Evolutionary conservation across 2,888 invertebrate species (phyloP).

Genomic region (Drosophila koepferae): DNA sequence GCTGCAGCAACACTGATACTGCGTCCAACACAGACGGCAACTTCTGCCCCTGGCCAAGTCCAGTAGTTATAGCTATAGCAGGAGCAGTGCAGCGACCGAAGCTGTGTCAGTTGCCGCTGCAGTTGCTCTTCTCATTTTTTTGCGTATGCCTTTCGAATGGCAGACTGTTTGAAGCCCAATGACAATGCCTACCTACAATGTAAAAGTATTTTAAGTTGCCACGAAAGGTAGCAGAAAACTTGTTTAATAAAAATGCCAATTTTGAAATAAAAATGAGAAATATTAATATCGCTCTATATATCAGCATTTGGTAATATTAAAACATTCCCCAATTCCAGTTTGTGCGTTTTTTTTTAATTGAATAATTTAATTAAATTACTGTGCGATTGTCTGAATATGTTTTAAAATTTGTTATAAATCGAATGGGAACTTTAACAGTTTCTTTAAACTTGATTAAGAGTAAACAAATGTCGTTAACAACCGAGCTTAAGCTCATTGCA

Average conservation of each 20-base stretch:
- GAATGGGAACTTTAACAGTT: not conserved
- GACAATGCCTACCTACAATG: not conserved
- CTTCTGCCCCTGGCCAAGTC: not conserved
- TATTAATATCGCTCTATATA: too few relatives aligned
- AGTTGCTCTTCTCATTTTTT: constrained; percentile 27
- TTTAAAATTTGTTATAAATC: too few relatives aligned
- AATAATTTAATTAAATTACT: not conserved
- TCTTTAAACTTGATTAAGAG: constrained; percentile 12
- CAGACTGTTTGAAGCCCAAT: not conserved
- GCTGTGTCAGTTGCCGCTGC: constrained; percentile 40
- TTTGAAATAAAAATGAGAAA: too few relatives aligned
- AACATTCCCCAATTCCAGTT: too few relatives aligned
- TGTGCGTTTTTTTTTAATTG: too few relatives aligned
- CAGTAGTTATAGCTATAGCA: constrained; percentile 16
- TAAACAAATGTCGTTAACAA: constrained; percentile 9
- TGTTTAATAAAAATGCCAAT: too few relatives aligned
- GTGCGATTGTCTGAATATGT: too few relatives aligned
- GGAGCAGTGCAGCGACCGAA: constrained; percentile 7
- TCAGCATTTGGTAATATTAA: too few relatives aligned
- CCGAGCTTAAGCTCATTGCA: not conserved
- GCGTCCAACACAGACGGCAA: constrained; percentile 6
- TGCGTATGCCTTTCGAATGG: constrained; percentile 3
- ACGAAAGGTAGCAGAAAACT: too few relatives aligned
- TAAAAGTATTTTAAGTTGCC: too few relatives aligned
- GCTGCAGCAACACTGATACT: constrained; percentile 12